Conservation (phyloP, 37 sponge, comb jelly and placozoan genomes). For the Axinella damicornis region DNA sequence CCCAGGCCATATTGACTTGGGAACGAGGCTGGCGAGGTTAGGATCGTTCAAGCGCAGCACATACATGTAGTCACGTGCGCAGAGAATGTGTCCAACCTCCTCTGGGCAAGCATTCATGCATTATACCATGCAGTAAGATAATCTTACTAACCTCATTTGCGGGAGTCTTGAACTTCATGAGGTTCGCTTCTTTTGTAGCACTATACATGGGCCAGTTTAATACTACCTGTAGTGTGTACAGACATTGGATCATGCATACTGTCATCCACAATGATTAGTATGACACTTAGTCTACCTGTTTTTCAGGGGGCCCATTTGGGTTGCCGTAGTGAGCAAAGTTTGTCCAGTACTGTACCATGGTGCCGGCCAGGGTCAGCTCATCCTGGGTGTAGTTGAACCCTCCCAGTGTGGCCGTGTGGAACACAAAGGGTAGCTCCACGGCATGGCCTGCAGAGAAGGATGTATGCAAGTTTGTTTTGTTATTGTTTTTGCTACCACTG, state of each 20-base stretch:
- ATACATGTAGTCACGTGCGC: no score
- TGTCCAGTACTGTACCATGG: constrained; percentile 61
- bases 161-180: constrained; percentile 36
- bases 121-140: no score
- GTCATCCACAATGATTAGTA: background rate
- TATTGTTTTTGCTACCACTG: no score
- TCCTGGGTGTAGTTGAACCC: constrained; percentile 56
- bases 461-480: no score
- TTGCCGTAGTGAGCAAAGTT: constrained; percentile 73
- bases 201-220: constrained; percentile 26
- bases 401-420: constrained; percentile 51
- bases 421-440: constrained; percentile 70
- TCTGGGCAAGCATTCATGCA: no score
- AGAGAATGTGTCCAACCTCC: no score
- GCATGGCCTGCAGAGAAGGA: no score
- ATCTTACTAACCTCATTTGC: constrained; percentile 16
- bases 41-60: no score
- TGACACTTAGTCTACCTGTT: no score
- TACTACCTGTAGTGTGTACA: background rate
- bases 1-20: no score
- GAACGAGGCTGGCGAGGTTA: no score
- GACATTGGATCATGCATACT: background rate
- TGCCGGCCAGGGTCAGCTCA: constrained; percentile 50
- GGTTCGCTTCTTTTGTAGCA: background rate
- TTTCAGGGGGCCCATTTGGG: constrained; percentile 45